Conservation (phyloP, 2,888 invertebrate genomes). For the Caenorhabditis imperialis region DNA sequence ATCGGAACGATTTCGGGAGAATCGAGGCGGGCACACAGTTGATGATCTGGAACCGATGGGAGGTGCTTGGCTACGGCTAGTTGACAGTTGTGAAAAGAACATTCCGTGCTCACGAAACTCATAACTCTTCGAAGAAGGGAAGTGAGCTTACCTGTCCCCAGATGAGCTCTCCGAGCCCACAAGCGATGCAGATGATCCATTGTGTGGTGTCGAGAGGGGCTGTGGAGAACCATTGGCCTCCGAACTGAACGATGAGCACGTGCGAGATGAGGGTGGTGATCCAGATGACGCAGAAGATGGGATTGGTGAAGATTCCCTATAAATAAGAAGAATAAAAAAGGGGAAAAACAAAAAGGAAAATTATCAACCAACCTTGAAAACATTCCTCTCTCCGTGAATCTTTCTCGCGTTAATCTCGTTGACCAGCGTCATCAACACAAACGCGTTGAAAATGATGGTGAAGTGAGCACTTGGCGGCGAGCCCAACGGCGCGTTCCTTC, state of each 20-base stretch:
- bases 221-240: conserved; percentile 82
- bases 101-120: neutral
- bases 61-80: too few species aligned
- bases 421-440: conserved; percentile 99
- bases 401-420: conserved; percentile 99
- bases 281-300: conserved; percentile 98
- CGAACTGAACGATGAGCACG: conserved; percentile 96
- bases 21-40: conserved; percentile 73
- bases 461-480: conserved; percentile 94
- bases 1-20: conserved; percentile 75
- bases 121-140: too few species aligned
- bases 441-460: conserved; percentile 98
- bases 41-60: conserved; percentile 66
- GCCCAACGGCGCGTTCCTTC: conserved; percentile 85
- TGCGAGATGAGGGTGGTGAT: conserved; percentile 93
- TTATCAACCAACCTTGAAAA: conserved; percentile 84
- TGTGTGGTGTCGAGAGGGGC: conserved; percentile 57
- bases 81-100: neutral
- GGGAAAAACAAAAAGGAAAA: neutral
- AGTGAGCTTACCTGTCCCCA: conserved; percentile 89
- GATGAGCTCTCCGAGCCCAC: conserved; percentile 87
- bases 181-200: conserved; percentile 64
- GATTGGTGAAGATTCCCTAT: conserved; percentile 95
- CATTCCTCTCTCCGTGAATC: conserved; percentile 98
- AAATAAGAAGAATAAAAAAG: conserved; percentile 82